Conservation (phyloP, 2,888 invertebrate genomes). For the Scaptomyza flava region DNA sequence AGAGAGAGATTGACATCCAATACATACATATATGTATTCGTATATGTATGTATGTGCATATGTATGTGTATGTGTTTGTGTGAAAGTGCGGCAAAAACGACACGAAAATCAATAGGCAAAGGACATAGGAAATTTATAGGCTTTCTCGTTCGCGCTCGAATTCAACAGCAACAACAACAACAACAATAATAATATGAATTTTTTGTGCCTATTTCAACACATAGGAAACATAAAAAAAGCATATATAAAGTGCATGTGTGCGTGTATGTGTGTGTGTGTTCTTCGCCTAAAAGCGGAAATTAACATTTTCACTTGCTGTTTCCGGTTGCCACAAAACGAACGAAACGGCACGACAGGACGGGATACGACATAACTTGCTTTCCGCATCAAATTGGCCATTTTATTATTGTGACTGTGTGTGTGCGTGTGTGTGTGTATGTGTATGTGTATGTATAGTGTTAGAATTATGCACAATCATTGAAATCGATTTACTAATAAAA, state of each 20-base stretch:
- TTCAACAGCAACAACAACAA: slow-evolving; percentile 28
- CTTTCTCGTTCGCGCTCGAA: slow-evolving; percentile 32
- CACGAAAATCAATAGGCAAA: slow-evolving; percentile 72
- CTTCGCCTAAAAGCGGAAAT: slow-evolving; percentile 75
- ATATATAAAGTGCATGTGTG: slow-evolving; percentile 4
- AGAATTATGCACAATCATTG: slow-evolving; percentile 30
- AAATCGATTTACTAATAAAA: slow-evolving; percentile 45
- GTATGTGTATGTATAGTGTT: slow-evolving; percentile 10
- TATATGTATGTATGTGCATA: background rate
- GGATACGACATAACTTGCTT: slow-evolving; percentile 19
- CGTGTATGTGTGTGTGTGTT: slow-evolving; percentile 22
- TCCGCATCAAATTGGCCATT: slow-evolving; percentile 31
- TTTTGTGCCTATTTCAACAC: slow-evolving; percentile 61
- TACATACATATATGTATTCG: background rate
- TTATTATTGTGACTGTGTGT: slow-evolving; percentile 19
- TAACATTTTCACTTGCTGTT: slow-evolving; percentile 76
- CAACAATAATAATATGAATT: slow-evolving; percentile 9
- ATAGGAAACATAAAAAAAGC: slow-evolving; percentile 32
- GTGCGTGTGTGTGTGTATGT: slow-evolving; percentile 11
- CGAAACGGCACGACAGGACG: slow-evolving; percentile 21
- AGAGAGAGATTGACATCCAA: slow-evolving; percentile 6
- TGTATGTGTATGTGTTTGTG: slow-evolving; percentile 5
- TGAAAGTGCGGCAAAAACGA: slow-evolving; percentile 38
- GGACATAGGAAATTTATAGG: slow-evolving; percentile 40
- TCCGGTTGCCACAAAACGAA: slow-evolving; percentile 61